Base-by-base conservation (phyloP, 2,797 vertebrate species). In the Lepidocolaptes lacrymiger region DNA sequence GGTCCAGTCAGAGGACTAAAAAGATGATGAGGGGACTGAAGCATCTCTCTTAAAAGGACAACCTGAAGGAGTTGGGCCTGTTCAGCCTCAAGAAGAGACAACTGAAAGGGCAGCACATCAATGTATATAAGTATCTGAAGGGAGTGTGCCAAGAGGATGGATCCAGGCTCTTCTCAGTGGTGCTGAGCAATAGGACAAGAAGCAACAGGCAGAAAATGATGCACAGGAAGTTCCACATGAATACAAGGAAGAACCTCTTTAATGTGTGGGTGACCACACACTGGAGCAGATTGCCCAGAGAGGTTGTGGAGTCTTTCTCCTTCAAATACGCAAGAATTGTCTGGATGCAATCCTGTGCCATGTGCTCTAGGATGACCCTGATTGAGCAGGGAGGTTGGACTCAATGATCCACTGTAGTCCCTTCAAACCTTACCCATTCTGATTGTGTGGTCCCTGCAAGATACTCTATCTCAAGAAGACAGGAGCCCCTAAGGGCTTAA, bases 141-240 rank as follows among this genome's bases (percentile, higher is more conserved):
- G 32, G 7, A 36, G 16, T 18, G 13, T 43, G 23, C 10, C 23
- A 44, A 39, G 9, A 82, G 11, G 56, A 2, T 44, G 7, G 4
- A 5, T 20, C 24, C 43, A 64, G 56, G 44, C 28, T 56, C n/a
- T 77, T 15, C 44, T 59, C 0, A 0, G 8, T 46, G 34, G 12
- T 59, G 22, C 5, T 1, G 12, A 43, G 48, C 41, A 54, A 15
- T 6, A 69, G 44, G 43, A 71, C 43, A 34, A 12, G 44, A 58
- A 1, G 12, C 19, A 89, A 11, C 0, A 0, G 58, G 12, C 44
- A 77, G 56, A 71, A 77, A 34, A 10, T 12, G 12, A 46, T 23
- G 34, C 51, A 72, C 21, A 52, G 37, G 14, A 77, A 58, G 6
- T 58, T 52, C 43, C 37, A 64, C 17, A 26, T 52, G 64, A 77